phyloP scores from a whole-genome alignment of 2,797 vertebrate genomes.

The Acrocephalus scirpaceus region DNA sequence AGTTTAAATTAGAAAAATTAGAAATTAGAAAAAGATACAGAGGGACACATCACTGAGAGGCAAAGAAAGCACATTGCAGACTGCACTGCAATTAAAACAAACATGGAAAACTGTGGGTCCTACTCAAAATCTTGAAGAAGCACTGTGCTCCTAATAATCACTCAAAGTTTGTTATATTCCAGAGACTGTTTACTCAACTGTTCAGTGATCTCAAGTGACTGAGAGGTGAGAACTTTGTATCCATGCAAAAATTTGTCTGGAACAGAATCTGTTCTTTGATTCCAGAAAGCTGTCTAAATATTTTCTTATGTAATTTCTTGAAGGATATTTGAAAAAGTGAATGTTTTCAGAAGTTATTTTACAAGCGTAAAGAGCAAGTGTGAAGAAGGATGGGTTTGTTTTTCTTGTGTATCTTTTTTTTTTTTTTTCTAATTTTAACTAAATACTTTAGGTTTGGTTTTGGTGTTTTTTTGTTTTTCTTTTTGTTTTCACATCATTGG shows the following conservation, averaged over 20 bases:
- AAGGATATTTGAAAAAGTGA: neutral
- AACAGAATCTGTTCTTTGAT: neutral
- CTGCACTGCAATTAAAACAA: neutral
- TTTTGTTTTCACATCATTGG: neutral
- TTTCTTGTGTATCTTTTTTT: accelerated
- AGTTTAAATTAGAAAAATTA: neutral
- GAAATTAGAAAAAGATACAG: neutral
- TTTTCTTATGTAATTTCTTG: neutral
- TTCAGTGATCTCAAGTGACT: neutral
- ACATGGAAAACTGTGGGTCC: neutral
- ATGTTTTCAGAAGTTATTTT: neutral
- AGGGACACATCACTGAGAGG: neutral
- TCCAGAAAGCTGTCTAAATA: neutral
- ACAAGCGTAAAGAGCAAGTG: neutral
- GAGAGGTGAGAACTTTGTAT: neutral
- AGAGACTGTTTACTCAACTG: neutral
- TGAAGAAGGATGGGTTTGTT: neutral
- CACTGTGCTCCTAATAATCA: neutral
- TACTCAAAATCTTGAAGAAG: neutral
- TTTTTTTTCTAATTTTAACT: neutral
- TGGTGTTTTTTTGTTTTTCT: too few relatives aligned
- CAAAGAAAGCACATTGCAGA: accelerated
- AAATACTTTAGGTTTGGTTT: neutral
- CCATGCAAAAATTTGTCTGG: neutral
- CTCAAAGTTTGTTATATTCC: neutral